Base-by-base conservation (phyloP, 1,140 invertebrate genomes). In the Drosophila suzukii region DNA sequence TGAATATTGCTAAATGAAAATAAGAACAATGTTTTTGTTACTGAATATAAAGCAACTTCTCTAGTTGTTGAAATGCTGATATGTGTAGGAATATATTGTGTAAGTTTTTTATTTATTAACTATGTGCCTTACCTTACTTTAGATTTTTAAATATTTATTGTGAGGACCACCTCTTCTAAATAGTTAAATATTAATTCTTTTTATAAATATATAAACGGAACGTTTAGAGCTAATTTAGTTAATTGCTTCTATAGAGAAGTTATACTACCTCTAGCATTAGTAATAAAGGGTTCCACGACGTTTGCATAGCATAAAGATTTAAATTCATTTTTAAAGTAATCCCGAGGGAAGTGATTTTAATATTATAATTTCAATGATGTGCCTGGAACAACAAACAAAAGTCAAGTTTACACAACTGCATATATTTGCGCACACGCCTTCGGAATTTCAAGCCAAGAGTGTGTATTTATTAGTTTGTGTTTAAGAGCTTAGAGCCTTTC, bases 401-500 rank as follows among this genome's bases (percentile, higher is more conserved):
- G 60, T 66, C 65, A 68, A 68, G 38, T 43, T 50, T 66, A 53
- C 65, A 51, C 36, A 49, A 44, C 32, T 38, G 38, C 47, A 68
- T 30, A 44, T 65, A 68, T 65, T 68, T 53, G 47, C 36, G 24
- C 43, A 65, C 38, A 63, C 10, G 44, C 57, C 44, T 43, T 15
- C 36, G 63, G 63, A 55, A 38, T 17, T 50, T 63, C 15, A 3
- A 15, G 15, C 34, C 17, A 17, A 50, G n/a, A 20, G 36, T 34
- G 34, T 41, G 51, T 54, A 62, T 27, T 34, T 44, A 30, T 55
- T 34, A 47, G 44, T 46, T 44, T 57, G 34, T 57, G 34, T 30
- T 47, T 41, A 41, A 57, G 65, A 71, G 67, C 67, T 71, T 58
- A 71, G 67, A 58, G 51, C 36, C 65, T 67, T 80, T 67, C 62